phyloP scores from a whole-genome alignment of 2,113 vertebrate genomes.

The Thymallus thymallus region DNA sequence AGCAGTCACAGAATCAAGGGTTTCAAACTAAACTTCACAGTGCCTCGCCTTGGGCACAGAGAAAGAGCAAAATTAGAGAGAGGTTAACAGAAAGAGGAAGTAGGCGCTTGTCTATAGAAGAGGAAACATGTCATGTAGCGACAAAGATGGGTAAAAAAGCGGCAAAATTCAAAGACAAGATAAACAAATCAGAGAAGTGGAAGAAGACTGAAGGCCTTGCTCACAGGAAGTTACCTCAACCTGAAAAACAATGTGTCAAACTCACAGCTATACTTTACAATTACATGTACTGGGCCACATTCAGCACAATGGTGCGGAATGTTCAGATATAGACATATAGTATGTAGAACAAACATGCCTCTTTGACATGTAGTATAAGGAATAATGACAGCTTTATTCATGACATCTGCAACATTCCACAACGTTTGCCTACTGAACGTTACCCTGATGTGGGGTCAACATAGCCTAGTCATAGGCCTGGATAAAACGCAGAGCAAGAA shows the following conservation, averaged over 20 bases:
- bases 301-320: too few relatives aligned
- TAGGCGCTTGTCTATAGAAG: conserved; percentile 71
- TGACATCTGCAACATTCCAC: too few relatives aligned
- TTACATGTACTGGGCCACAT: too few relatives aligned
- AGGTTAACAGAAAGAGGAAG: conserved; percentile 71
- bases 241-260: too few relatives aligned
- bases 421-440: too few relatives aligned
- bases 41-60: conserved; percentile 8
- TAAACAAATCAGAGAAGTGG: background rate
- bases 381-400: too few relatives aligned
- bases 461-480: background rate
- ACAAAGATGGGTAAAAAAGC: conserved; percentile 41
- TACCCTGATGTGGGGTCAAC: too few relatives aligned
- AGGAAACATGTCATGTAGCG: conserved; percentile 66
- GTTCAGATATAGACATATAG: too few relatives aligned
- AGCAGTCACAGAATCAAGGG: conserved; percentile 25
- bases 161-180: conserved; percentile 61
- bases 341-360: too few relatives aligned
- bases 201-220: background rate
- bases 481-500: background rate
- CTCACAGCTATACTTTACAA: too few relatives aligned
- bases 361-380: too few relatives aligned
- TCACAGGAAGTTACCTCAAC: too few relatives aligned
- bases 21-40: conserved; percentile 30
- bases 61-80: conserved; percentile 44